phyloP scores from a whole-genome alignment of 2,888 invertebrate genomes.

The Zygothrica quintamaculata region DNA sequence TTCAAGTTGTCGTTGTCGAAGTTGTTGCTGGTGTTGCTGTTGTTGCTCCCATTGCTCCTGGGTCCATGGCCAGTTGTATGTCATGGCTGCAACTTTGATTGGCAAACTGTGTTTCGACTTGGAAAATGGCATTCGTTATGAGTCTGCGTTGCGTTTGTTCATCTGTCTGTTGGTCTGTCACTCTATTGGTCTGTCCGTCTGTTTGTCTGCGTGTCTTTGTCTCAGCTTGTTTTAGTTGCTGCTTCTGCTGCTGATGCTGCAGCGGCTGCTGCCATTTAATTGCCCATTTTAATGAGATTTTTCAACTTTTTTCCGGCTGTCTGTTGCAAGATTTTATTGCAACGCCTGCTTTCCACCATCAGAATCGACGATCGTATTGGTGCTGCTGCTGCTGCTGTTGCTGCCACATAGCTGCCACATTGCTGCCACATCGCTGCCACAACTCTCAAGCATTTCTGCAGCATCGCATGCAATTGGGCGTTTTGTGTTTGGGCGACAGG shows the following conservation, averaged over 20 bases:
- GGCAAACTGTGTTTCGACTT: constrained; percentile 57
- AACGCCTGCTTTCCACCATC: constrained; percentile 48
- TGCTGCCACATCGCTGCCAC: neutral
- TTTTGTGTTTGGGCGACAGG: constrained; percentile 76
- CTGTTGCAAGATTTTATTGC: constrained; percentile 39
- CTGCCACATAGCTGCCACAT: neutral
- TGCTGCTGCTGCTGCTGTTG: too few relatives aligned
- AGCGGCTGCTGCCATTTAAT: constrained; percentile 77
- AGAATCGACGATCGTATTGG: constrained; percentile 31
- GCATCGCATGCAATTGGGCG: constrained; percentile 57
- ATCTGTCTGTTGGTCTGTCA: constrained; percentile 11
- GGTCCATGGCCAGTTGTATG: constrained; percentile 22
- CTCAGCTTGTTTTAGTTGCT: constrained; percentile 65
- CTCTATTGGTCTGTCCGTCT: constrained; percentile 10
- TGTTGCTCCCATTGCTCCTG: constrained; percentile 51
- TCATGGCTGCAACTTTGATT: constrained; percentile 48
- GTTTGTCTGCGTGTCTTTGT: constrained; percentile 40
- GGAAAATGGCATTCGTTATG: constrained; percentile 60
- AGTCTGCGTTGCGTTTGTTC: constrained; percentile 23
- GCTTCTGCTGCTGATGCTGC: too few relatives aligned
- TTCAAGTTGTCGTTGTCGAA: constrained; percentile 76
- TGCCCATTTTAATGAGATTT: constrained; percentile 81
- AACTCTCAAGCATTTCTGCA: neutral
- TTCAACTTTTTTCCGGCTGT: constrained; percentile 50
- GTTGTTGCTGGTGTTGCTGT: constrained; percentile 21